phyloP scores from a whole-genome alignment of 64 coral and sea anemone species.

The Acropora tenuis region DNA sequence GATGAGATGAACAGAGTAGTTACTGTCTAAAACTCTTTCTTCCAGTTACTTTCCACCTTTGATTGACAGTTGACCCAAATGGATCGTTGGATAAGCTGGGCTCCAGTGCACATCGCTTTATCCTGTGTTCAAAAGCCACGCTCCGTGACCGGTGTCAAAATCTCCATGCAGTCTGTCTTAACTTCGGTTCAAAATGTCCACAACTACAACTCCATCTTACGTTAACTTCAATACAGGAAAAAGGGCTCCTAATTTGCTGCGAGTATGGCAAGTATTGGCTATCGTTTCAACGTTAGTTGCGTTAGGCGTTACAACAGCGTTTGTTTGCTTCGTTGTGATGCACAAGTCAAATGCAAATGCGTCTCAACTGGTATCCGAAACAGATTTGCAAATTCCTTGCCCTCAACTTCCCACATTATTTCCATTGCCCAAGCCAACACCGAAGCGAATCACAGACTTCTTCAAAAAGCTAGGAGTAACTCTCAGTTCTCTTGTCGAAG shows the following conservation, averaged over 20 bases:
- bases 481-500: slow-evolving; percentile 14
- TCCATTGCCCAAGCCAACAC: slow-evolving; percentile 33
- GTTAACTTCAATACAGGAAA: neutral
- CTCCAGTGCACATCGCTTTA: no score
- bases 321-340: slow-evolving; percentile 5
- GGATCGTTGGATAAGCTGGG: no score
- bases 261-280: slow-evolving; percentile 18
- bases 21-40: no score
- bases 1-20: no score
- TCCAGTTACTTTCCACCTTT: no score
- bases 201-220: neutral
- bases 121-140: no score
- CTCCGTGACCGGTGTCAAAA: no score
- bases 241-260: neutral
- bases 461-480: neutral
- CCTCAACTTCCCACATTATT: slow-evolving; percentile 43
- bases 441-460: slow-evolving; percentile 16
- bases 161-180: no score
- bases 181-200: neutral
- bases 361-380: neutral
- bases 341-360: neutral
- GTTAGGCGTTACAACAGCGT: neutral
- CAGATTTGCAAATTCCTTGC: neutral
- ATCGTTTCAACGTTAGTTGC: neutral
- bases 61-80: no score